These are phyloP conservation scores for Conus canariensis DNA, from an alignment of 2,888 invertebrate species.

Conservation along the genomic window DNA sequence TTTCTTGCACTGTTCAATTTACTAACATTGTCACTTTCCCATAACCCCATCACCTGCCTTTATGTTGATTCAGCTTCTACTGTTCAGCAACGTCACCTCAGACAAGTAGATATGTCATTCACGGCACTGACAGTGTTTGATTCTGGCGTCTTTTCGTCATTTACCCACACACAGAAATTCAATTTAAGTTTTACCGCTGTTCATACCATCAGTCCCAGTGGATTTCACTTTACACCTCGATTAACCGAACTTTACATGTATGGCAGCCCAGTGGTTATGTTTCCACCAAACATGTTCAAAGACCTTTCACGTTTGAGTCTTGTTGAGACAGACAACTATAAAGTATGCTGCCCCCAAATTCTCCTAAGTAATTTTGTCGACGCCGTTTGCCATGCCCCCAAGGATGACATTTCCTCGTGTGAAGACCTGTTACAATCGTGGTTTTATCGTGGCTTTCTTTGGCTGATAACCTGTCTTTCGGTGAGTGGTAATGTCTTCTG, in stretches of 20 bases:
- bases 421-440: slow-evolving; percentile 39
- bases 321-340: neutral
- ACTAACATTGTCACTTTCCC: neutral
- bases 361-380: neutral
- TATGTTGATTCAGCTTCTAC: neutral
- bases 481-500: slow-evolving; percentile 39
- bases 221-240: neutral
- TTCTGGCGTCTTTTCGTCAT: neutral
- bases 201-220: neutral
- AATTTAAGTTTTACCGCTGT: neutral
- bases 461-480: slow-evolving; percentile 39
- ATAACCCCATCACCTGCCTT: neutral
- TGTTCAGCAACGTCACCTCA: neutral
- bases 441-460: slow-evolving; percentile 25
- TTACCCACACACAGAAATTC: neutral
- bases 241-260: neutral
- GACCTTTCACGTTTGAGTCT: neutral
- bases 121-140: neutral
- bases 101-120: neutral
- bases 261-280: neutral
- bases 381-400: slow-evolving; percentile 7
- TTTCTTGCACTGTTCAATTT: neutral
- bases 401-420: slow-evolving; percentile 46
- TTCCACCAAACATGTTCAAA: neutral
- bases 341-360: neutral